Evolutionary conservation across 2,113 vertebrate species (phyloP).

Genomic region (Irena cyanogastra): DNA sequence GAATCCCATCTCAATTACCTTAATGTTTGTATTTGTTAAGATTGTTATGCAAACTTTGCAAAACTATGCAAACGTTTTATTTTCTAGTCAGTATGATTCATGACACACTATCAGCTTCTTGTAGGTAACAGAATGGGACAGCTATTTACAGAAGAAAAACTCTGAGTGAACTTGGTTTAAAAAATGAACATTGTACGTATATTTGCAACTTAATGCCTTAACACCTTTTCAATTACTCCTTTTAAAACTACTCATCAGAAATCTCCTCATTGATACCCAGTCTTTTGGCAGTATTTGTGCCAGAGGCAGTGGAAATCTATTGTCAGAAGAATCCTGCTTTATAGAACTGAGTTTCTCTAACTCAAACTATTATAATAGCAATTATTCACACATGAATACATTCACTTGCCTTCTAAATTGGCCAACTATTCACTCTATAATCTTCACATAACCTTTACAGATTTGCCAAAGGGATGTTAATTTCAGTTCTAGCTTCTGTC

Average conservation of each 20-base stretch:
- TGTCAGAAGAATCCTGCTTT: conserved; percentile 25
- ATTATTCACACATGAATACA: conserved; percentile 57
- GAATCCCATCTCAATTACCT: not conserved
- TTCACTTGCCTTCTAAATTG: conserved; percentile 40
- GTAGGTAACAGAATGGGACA: not conserved
- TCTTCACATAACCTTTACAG: conserved; percentile 33
- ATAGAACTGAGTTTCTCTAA: conserved; percentile 3
- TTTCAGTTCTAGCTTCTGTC: not conserved
- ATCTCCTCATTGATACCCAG: not conserved
- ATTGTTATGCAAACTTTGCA: too few relatives aligned
- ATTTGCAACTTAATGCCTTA: not conserved
- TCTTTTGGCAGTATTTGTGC: conserved; percentile 11
- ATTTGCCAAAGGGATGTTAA: conserved; percentile 10
- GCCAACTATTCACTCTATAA: conserved; percentile 16
- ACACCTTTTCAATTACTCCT: conserved; percentile 4
- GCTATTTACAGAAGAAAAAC: not conserved
- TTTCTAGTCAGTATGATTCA: not conserved
- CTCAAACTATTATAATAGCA: conserved; percentile 44
- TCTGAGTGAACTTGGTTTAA: not conserved
- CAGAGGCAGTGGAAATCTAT: conserved; percentile 14
- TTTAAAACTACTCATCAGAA: conserved; percentile 6
- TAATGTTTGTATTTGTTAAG: not conserved
- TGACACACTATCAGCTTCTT: not conserved
- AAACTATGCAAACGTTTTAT: too few relatives aligned
- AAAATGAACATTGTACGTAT: not conserved